These are phyloP conservation scores for Lynx canadensis DNA, from an alignment of 2,113 vertebrate species.

Conservation along the genomic window DNA sequence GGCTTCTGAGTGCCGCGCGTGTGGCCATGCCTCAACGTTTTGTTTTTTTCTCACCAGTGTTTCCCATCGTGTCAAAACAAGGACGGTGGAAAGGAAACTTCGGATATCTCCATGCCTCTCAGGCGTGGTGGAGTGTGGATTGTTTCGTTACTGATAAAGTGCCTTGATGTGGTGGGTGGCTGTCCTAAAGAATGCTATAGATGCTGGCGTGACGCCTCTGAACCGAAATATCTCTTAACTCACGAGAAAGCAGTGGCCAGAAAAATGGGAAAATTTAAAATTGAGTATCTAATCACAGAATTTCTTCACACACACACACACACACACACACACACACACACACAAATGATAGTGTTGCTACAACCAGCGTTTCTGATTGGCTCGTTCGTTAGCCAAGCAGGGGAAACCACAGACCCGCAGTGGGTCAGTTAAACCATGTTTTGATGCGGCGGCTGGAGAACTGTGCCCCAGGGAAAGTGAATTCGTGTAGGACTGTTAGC, in stretches of 20 bases:
- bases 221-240: not conserved
- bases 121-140: not conserved
- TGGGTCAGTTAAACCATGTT: not conserved
- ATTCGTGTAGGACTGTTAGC: too few species aligned
- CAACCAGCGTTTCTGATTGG: not conserved
- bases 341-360: not conserved
- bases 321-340: too few species aligned
- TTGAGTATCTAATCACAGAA: not conserved
- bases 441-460: not conserved
- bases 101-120: not conserved
- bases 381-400: not conserved
- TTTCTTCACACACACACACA: not conserved
- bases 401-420: not conserved
- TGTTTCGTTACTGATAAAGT: not conserved
- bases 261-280: not conserved
- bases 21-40: not conserved
- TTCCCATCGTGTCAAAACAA: not conserved
- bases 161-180: not conserved
- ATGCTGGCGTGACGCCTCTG: not conserved
- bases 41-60: not conserved
- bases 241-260: not conserved
- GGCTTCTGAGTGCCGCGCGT: fast-evolving
- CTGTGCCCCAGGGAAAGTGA: not conserved
- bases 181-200: not conserved
- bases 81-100: not conserved